Base-by-base conservation (phyloP, 2,888 invertebrate genomes). In the Poecilobothrus nobilitatus region DNA sequence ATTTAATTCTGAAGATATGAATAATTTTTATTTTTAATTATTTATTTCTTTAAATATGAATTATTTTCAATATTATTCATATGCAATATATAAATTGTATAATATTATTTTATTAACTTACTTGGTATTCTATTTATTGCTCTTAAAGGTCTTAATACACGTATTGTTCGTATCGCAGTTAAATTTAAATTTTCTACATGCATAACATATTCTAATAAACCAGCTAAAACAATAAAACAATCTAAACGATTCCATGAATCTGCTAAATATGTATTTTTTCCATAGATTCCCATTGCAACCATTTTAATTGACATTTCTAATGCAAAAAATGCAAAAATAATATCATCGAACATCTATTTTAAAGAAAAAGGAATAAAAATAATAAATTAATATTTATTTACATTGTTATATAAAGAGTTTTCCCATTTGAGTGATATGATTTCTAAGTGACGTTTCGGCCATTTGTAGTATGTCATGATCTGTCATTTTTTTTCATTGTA, bases 61-160 rank as follows among this genome's bases (percentile, higher is more conserved):
- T n/a, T n/a, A n/a, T n/a, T n/a, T n/a, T n/a, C n/a, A n/a, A n/a
- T n/a, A n/a, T n/a, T n/a, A n/a, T n/a, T n/a, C n/a, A n/a, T n/a
- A n/a, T n/a, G n/a, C n/a, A n/a, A n/a, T n/a, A n/a, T n/a, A n/a
- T n/a, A n/a, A n/a, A n/a, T n/a, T n/a, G n/a, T n/a, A n/a, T n/a
- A n/a, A n/a, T n/a, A n/a, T n/a, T n/a, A n/a, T n/a, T 67, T 12
- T 64, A 22, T 44, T 66, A 76, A 90, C 95, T 94, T 86, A 95
- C 98, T 99, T 80, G 99, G 99, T 88, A 99, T 99, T 82, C 99
- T 90, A 87, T 99, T 99, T 84, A 99, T 99, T 73, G 99, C 99
- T 75, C 99, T 85, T 74, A 99, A 85, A 66, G 99, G 99, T 79
- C 99, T 86, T 72, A 99, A 86, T 72, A 99, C 99, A 79, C 99